A percentile compares a stretch with the other conserved stretches of the same genome.
Conservation (phyloP, 30 jellyfish, hydroid and myxozoan species). For the Hydractinia echinata region DNA sequence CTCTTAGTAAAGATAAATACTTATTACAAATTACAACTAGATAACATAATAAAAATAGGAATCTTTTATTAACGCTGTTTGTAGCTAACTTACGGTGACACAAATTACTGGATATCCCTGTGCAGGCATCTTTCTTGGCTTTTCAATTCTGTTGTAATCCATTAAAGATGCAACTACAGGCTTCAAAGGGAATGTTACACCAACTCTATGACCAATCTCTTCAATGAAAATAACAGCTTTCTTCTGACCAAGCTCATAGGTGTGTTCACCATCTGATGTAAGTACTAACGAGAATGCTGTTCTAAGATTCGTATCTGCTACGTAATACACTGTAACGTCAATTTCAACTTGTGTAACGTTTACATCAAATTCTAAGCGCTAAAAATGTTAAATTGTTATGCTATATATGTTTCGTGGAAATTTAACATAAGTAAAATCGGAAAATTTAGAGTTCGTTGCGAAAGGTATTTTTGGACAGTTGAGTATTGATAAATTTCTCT, state of each 20-base stretch:
- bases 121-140: constrained; percentile 54
- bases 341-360: constrained; percentile 59
- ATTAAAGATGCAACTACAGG: constrained; percentile 81
- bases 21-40: not conserved
- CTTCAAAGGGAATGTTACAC: constrained; percentile 88
- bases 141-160: constrained; percentile 62
- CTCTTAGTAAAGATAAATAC: not conserved
- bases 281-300: constrained; percentile 72
- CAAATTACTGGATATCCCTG: constrained; percentile 97
- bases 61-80: not conserved
- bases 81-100: constrained; percentile 68
- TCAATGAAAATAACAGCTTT: constrained; percentile 78
- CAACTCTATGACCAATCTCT: constrained; percentile 67
- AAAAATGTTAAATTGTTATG: not conserved
- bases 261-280: constrained; percentile 45
- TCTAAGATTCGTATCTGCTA: constrained; percentile 62
- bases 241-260: constrained; percentile 54
- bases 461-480: not conserved
- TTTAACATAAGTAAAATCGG: not conserved
- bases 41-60: too few species aligned
- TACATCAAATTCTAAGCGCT: constrained; percentile 58
- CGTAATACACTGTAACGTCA: constrained; percentile 53
- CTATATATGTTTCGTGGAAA: not conserved
- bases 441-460: not conserved
- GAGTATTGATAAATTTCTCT: too few species aligned